Percentiles rank a stretch among this genome's conserved stretches.
These are phyloP conservation scores for Escarpia spicata DNA, from an alignment of 2,888 invertebrate species.

Conservation along the genomic window DNA sequence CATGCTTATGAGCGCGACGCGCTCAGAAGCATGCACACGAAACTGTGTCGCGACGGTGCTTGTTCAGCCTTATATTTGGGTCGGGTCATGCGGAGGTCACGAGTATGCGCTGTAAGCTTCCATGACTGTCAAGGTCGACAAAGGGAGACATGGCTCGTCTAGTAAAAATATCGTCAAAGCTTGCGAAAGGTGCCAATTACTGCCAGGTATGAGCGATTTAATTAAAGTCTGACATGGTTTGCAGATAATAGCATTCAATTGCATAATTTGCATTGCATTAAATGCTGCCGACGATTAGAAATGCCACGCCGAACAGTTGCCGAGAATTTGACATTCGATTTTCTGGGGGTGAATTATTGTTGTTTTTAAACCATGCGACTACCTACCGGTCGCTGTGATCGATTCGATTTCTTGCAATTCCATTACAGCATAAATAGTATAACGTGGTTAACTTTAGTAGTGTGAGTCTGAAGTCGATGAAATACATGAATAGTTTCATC, in stretches of 20 bases:
- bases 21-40: not conserved
- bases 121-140: slow-evolving; percentile 24
- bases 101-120: not conserved
- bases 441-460: not conserved
- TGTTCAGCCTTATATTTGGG: not conserved
- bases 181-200: slow-evolving; percentile 21
- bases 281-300: not conserved
- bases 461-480: not conserved
- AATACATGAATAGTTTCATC: not conserved
- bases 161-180: slow-evolving; percentile 23
- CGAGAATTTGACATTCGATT: slow-evolving; percentile 13
- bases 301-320: not conserved
- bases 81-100: not conserved
- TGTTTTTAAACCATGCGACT: not conserved
- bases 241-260: not conserved
- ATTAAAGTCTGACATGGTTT: not conserved
- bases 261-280: not conserved
- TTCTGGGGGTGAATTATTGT: slow-evolving; percentile 16
- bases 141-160: slow-evolving; percentile 27
- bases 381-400: not conserved
- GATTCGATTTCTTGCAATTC: not conserved
- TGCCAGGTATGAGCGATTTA: slow-evolving; percentile 7
- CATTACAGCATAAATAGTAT: not conserved
- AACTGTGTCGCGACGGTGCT: not conserved
- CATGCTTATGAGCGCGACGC: not conserved